Evolutionary conservation across 1,140 invertebrate genomes (phyloP).

Genomic region (Camponotus vicinus): DNA sequence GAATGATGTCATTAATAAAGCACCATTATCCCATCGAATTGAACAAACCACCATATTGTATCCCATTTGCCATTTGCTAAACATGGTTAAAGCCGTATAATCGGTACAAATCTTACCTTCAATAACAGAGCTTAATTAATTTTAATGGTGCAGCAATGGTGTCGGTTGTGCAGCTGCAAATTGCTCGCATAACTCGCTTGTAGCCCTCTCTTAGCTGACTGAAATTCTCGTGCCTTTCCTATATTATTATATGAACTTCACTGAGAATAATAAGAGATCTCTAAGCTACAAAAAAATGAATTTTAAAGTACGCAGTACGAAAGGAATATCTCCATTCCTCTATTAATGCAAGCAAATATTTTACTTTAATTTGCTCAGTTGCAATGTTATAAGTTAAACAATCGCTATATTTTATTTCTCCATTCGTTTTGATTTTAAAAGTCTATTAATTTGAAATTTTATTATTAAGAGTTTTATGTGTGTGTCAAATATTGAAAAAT

Average conservation of each 20-base stretch:
- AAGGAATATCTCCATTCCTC: background rate
- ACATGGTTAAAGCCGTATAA: slow-evolving; percentile 30
- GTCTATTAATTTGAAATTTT: background rate
- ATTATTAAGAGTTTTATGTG: background rate
- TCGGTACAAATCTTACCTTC: slow-evolving; percentile 50
- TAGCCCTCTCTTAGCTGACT: slow-evolving; percentile 37
- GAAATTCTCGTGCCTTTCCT: slow-evolving; percentile 58
- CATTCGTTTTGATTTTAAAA: background rate
- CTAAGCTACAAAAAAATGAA: background rate
- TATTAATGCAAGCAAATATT: background rate
- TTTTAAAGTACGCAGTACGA: background rate
- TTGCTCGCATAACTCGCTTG: slow-evolving; percentile 48
- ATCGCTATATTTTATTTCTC: background rate
- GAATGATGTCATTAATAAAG: background rate
- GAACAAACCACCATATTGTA: slow-evolving; percentile 7
- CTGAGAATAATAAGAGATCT: slow-evolving; percentile 18
- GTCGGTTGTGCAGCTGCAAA: slow-evolving; percentile 56
- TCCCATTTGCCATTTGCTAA: slow-evolving; percentile 16
- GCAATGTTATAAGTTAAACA: background rate
- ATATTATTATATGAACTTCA: slow-evolving; percentile 25
- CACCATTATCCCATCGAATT: background rate
- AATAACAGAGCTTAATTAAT: slow-evolving; percentile 56
- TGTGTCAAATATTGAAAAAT: background rate
- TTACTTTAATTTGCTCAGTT: background rate
- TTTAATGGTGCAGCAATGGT: slow-evolving; percentile 49